These are phyloP conservation scores for Leptodactylus fallax DNA, from an alignment of 2,797 vertebrate species.

Conservation along the genomic window DNA sequence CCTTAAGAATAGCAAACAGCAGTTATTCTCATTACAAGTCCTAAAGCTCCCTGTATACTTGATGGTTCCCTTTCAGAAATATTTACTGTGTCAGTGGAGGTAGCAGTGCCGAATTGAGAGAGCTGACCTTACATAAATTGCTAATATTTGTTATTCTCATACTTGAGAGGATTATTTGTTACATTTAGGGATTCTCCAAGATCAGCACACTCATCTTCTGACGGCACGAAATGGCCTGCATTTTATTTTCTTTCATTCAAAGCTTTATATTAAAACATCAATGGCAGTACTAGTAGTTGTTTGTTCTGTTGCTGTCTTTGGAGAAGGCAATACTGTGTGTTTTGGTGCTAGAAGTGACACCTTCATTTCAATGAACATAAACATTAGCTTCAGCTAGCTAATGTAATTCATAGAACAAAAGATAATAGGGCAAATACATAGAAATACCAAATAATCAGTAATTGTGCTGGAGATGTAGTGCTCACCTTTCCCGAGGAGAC, in stretches of 20 bases:
- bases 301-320: not conserved
- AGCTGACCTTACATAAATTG: constrained; percentile 22
- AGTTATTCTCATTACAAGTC: constrained; percentile 70
- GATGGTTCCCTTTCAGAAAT: constrained; percentile 3
- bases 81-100: not conserved
- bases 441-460: not conserved
- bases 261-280: constrained; percentile 6
- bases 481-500: not conserved
- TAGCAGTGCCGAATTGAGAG: not conserved
- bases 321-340: not conserved
- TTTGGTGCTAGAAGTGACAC: not conserved
- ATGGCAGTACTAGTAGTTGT: not conserved
- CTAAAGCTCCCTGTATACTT: constrained; percentile 38
- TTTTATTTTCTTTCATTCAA: constrained; percentile 8
- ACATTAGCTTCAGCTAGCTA: not conserved
- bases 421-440: not conserved
- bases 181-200: constrained; percentile 15
- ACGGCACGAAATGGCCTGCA: not conserved
- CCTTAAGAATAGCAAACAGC: constrained; percentile 68
- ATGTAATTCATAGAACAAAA: not conserved
- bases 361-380: not conserved
- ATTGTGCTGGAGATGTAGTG: not conserved
- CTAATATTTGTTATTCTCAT: constrained; percentile 23
- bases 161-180: constrained; percentile 33
- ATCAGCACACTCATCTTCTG: constrained; percentile 21